These are phyloP conservation scores for Colletes gigas DNA, from an alignment of 1,140 invertebrate species.

Conservation along the genomic window DNA sequence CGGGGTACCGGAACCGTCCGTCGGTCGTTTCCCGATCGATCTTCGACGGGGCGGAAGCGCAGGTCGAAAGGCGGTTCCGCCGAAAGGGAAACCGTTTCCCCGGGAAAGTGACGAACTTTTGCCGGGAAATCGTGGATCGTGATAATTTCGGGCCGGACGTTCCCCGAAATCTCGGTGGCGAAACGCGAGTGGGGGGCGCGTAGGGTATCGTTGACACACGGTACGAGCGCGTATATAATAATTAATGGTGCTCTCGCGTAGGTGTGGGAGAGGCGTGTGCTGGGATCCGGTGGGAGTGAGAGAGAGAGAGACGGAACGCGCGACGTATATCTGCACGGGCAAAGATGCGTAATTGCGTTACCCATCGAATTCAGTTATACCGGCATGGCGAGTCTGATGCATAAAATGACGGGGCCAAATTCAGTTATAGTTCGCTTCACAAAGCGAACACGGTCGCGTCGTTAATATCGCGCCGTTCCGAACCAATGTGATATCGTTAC, in stretches of 20 bases:
- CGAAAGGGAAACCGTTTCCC: slow-evolving; percentile 6
- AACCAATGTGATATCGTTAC: slow-evolving; percentile 67
- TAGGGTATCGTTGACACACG: slow-evolving; percentile 63
- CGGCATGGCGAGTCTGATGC: slow-evolving; percentile 69
- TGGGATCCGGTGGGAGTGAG: slow-evolving; percentile 6
- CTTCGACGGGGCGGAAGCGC: slow-evolving; percentile 16
- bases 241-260: slow-evolving; percentile 62
- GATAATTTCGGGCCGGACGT: neutral
- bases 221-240: slow-evolving; percentile 57
- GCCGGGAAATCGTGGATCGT: slow-evolving; percentile 2
- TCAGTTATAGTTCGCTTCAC: slow-evolving; percentile 71
- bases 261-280: slow-evolving; percentile 48
- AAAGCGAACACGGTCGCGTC: slow-evolving; percentile 69
- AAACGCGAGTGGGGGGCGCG: neutral
- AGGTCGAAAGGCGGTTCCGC: neutral
- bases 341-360: slow-evolving; percentile 71
- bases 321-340: slow-evolving; percentile 64
- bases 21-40: slow-evolving; percentile 1
- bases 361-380: slow-evolving; percentile 71
- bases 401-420: slow-evolving; percentile 71
- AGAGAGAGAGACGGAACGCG: slow-evolving; percentile 29
- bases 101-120: neutral
- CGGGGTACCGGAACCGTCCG: too few species aligned
- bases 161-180: neutral
- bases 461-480: slow-evolving; percentile 67